Evolutionary conservation across 2,797 vertebrate species (phyloP), one percentile per base, ranked within the genome.

Genomic region (Pipistrellus kuhlii): DNA sequence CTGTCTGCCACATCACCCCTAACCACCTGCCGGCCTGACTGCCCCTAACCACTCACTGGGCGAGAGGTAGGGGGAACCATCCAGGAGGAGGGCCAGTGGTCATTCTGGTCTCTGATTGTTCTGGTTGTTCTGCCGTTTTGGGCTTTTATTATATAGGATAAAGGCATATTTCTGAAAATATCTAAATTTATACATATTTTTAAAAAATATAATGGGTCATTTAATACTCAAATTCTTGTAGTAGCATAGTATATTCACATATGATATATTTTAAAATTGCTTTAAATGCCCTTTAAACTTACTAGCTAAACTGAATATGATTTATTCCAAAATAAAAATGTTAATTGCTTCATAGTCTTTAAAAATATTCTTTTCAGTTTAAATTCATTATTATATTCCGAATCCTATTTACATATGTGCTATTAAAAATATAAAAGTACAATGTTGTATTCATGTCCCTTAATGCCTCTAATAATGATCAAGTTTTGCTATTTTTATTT

Each of bases 291-390:
- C 25, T 83, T 88, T 89, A 86, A 72, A 78, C 2, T 7, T 51
- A 57, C 62, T 62, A 48, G 57, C 71, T 55, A 78, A 68, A 83
- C 13, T 84, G 4, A 4, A 11, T 62, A 57, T n/a, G 64, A 69
- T 89, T 81, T 78, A 85, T 85, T 78, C 57, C 32, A 77, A 92
- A 93, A 85, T 85, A 83, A 71, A 88, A 85, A 69, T 18, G 18
- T 55, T 59, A 90, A 69, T 85, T 83, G 8, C 21, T 32, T 86
- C 13, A 64, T 86, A 90, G 44, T 0, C n/a, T 85, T 83, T 41
- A 86, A 83, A 78, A 85, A 73, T 55, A 51, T 86, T 86, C 1
- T 14, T 35, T 81, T 81, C 73, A 32, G 21, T 83, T 88, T 72
- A 86, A 57, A 7, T 35, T 1, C 15, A 64, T 62, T 72, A 72